Percentiles rank a stretch among this genome's conserved stretches.
phyloP scores from a whole-genome alignment of 2,797 vertebrate genomes.

The Hydrocynus forskahlii region DNA sequence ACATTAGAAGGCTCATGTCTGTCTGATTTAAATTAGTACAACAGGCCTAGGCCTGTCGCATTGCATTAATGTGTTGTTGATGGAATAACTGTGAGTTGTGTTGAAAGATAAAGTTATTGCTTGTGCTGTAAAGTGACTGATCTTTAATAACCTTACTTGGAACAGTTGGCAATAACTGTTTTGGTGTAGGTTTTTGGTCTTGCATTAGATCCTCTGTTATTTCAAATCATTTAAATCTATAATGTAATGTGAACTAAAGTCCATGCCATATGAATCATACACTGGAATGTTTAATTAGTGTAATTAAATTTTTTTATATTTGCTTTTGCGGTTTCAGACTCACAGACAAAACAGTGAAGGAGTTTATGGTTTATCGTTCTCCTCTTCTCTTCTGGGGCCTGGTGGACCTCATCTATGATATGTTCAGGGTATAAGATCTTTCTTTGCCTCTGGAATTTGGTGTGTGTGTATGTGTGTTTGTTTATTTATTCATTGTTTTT shows the following conservation, averaged over 20 bases:
- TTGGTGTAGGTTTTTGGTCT: neutral
- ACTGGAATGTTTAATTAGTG: neutral
- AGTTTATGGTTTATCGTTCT: slow-evolving; percentile 92
- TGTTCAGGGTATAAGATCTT: slow-evolving; percentile 88
- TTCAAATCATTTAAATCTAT: neutral
- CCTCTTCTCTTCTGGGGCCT: slow-evolving; percentile 98
- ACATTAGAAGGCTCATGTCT: neutral
- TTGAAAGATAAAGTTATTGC: neutral
- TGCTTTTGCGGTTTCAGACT: slow-evolving; percentile 76
- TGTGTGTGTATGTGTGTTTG: too few species aligned
- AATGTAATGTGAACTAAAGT: neutral
- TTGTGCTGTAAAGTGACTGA: neutral
- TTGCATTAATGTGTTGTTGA: neutral
- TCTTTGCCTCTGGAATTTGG: neutral
- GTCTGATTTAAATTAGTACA: slow-evolving; percentile 14
- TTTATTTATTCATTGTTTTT: neutral
- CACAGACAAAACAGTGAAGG: slow-evolving; percentile 91
- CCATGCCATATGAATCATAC: neutral
- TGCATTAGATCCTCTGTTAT: too few species aligned
- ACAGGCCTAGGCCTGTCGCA: neutral
- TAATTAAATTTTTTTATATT: neutral
- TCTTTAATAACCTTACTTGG: neutral
- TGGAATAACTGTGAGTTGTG: neutral
- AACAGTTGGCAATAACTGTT: neutral
- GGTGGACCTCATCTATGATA: slow-evolving; percentile 97